Percentiles rank a stretch among this genome's conserved stretches.
Conservation (phyloP, 1,140 invertebrate genomes). For the Macrobrachium rosenbergii region DNA sequence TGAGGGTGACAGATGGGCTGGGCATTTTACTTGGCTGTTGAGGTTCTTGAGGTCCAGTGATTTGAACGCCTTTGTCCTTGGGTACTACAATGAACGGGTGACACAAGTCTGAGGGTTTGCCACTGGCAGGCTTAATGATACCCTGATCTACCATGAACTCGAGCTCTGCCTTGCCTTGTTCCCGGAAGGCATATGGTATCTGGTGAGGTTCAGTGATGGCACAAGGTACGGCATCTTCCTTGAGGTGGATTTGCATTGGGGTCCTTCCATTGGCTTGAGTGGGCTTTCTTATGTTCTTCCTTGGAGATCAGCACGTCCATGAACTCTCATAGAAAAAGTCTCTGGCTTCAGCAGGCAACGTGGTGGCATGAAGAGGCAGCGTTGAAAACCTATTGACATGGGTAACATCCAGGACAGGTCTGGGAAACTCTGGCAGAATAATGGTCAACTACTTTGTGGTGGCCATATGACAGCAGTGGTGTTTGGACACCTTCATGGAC, state of each 20-base stretch:
- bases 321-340: conserved; percentile 5
- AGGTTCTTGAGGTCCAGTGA: neutral
- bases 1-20: neutral
- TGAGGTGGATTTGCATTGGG: conserved; percentile 1
- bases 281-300: conserved; percentile 1
- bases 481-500: too few relatives aligned
- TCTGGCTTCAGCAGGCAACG: neutral
- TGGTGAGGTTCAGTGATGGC: too few relatives aligned
- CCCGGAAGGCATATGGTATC: too few relatives aligned
- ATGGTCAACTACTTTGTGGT: too few relatives aligned
- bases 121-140: too few relatives aligned
- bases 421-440: too few relatives aligned
- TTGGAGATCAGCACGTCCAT: neutral
- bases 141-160: too few relatives aligned
- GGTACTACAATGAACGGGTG: conserved; percentile 1
- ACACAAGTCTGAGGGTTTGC: neutral
- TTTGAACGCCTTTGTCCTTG: neutral
- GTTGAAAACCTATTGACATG: neutral
- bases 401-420: neutral
- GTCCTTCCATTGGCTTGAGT: conserved; percentile 4
- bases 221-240: conserved; percentile 7
- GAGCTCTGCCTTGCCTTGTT: too few relatives aligned
- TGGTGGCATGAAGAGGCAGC: neutral
- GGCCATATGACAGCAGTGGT: too few relatives aligned
- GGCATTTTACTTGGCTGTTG: too few relatives aligned